Evolutionary conservation across 2,797 vertebrate genomes (phyloP).

Genomic region (Lates japonicus): DNA sequence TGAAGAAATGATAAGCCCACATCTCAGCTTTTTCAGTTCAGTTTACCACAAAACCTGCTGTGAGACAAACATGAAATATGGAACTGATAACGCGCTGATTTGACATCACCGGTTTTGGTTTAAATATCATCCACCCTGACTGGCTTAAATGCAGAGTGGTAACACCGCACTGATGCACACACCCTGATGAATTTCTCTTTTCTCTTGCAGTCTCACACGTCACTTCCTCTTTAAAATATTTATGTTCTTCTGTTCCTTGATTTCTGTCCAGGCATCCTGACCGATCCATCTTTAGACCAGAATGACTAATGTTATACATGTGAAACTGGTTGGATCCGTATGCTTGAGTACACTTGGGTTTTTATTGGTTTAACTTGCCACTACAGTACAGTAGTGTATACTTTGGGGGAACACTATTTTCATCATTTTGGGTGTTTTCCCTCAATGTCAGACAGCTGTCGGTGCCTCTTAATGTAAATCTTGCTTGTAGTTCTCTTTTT

Average conservation of each 20-base stretch:
- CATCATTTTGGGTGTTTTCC: background rate
- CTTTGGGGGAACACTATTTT: background rate
- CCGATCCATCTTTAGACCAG: background rate
- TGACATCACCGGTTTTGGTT: conserved; percentile 29
- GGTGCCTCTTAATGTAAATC: background rate
- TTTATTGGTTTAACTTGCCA: background rate
- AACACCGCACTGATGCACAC: background rate
- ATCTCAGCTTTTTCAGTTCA: conserved; percentile 14
- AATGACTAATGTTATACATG: background rate
- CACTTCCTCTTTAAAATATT: background rate
- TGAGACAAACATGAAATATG: background rate
- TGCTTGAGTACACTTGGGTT: background rate
- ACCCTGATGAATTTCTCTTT: background rate
- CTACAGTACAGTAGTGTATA: background rate
- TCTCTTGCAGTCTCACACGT: background rate
- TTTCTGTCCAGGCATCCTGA: conserved; percentile 7
- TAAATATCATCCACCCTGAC: conserved; percentile 4
- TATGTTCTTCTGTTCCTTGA: background rate
- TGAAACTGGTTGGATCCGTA: background rate
- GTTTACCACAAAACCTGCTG: conserved; percentile 8
- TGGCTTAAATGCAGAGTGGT: conserved; percentile 9
- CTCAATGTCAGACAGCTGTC: conserved; percentile 6
- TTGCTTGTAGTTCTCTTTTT: background rate
- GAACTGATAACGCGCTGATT: conserved; percentile 23
- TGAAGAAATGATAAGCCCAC: conserved; percentile 7